Evolutionary conservation across 2,797 vertebrate genomes (phyloP).

Genomic region (Pempheris klunzingeri): DNA sequence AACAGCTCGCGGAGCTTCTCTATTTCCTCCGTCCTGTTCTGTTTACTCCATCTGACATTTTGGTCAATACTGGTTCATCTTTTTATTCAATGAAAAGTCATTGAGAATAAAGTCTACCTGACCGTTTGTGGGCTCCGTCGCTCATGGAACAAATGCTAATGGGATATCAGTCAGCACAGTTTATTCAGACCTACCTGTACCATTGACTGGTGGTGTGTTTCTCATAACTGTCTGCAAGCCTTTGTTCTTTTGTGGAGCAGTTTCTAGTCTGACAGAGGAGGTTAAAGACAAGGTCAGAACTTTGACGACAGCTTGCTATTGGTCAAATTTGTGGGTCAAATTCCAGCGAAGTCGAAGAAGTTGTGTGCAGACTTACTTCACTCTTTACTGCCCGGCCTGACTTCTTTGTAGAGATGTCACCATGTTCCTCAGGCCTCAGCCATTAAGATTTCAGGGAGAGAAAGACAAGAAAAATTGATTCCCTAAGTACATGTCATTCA

Average conservation of each 20-base stretch:
- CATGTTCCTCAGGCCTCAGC: conserved; percentile 10
- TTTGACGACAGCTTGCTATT: not conserved
- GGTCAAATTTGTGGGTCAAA: not conserved
- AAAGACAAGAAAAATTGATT: conserved; percentile 34
- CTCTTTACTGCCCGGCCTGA: not conserved
- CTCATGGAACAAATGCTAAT: too few relatives aligned
- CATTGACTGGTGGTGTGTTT: not conserved
- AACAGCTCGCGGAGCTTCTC: too few relatives aligned
- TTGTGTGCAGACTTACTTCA: not conserved
- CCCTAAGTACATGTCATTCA: conserved; percentile 28
- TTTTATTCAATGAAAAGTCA: conserved; percentile 8
- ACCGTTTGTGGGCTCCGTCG: not conserved
- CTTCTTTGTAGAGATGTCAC: not conserved
- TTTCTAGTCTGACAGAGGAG: not conserved
- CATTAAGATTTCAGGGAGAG: conserved; percentile 13
- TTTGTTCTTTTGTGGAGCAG: not conserved
- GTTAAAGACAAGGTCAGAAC: conserved; percentile 12
- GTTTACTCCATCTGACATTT: not conserved
- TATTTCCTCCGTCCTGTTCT: not conserved
- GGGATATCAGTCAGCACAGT: too few relatives aligned
- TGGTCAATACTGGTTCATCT: not conserved
- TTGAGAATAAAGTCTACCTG: not conserved
- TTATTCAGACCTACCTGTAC: not conserved
- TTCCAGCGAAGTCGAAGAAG: not conserved
- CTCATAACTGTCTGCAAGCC: not conserved